These are phyloP conservation scores for Hyposoter didymator DNA, from an alignment of 2,888 invertebrate genomes.

Conservation along the genomic window DNA sequence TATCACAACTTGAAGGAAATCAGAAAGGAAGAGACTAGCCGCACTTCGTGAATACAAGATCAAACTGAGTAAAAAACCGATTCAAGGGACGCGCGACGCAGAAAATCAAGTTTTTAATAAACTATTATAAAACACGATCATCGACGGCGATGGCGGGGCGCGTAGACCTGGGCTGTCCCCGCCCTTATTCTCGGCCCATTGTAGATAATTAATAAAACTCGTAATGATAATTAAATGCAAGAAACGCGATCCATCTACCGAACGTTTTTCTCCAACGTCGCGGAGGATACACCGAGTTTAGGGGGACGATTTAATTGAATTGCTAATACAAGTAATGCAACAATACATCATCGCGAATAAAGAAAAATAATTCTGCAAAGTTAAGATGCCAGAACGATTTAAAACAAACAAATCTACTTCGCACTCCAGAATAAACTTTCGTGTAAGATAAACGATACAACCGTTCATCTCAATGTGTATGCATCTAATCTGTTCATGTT, in stretches of 20 bases:
- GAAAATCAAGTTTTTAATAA: conserved; percentile 58
- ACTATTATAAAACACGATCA: conserved; percentile 71
- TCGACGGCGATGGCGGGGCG: conserved; percentile 84
- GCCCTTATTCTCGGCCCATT: conserved; percentile 84
- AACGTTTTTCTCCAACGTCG: conserved; percentile 67
- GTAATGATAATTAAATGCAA: conserved; percentile 76
- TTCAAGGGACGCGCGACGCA: conserved; percentile 81
- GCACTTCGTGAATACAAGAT: conserved; percentile 48
- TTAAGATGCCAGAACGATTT: conserved; percentile 26
- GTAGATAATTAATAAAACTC: conserved; percentile 83
- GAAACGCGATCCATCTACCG: conserved; percentile 64
- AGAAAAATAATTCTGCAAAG: conserved; percentile 25
- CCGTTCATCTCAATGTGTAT: conserved; percentile 78
- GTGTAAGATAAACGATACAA: conserved; percentile 78
- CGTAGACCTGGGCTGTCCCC: conserved; percentile 84
- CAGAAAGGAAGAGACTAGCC: conserved; percentile 36
- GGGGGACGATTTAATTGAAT: conserved; percentile 70
- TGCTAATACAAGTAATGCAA: conserved; percentile 37
- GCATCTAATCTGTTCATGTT: conserved; percentile 83
- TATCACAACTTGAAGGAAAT: conserved; percentile 18
- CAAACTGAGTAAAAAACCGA: conserved; percentile 36
- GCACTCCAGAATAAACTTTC: conserved; percentile 74
- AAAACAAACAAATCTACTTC: conserved; percentile 64
- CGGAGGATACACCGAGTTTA: conserved; percentile 74
- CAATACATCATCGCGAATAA: conserved; percentile 21